These are phyloP conservation scores for Conomelus anceps DNA, from an alignment of 2,888 invertebrate genomes.

Conservation along the genomic window DNA sequence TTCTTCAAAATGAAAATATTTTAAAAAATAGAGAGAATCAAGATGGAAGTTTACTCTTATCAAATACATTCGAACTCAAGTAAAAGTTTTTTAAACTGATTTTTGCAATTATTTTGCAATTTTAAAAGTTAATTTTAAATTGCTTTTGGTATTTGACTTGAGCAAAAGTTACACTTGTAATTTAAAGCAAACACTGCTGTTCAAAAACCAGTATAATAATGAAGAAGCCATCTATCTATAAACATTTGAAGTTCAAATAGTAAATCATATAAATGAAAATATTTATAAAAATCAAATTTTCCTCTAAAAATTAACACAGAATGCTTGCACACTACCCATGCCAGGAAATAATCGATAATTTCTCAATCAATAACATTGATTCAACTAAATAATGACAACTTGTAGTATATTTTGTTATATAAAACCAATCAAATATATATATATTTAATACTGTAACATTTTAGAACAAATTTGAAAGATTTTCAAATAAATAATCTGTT, in stretches of 20 bases:
- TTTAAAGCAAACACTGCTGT: background rate
- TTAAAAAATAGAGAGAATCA: background rate
- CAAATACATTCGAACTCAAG: background rate
- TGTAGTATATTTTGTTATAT: background rate
- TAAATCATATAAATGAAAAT: background rate
- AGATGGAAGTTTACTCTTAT: background rate
- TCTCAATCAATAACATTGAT: background rate
- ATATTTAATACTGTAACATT: background rate
- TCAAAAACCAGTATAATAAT: background rate
- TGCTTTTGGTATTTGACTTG: background rate
- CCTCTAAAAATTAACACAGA: background rate
- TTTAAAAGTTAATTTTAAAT: background rate
- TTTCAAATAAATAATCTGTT: background rate
- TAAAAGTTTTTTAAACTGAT: background rate
- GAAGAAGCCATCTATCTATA: background rate
- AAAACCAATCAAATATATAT: background rate
- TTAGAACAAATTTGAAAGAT: background rate
- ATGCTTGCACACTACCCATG: background rate
- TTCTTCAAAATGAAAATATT: background rate
- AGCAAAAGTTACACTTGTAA: background rate
- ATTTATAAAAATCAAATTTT: background rate
- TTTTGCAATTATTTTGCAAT: background rate
- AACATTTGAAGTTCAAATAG: background rate
- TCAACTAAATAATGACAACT: background rate
- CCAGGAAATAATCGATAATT: background rate